These are phyloP conservation scores for Venusia cambrica DNA, from an alignment of 2,888 invertebrate species.

Conservation along the genomic window DNA sequence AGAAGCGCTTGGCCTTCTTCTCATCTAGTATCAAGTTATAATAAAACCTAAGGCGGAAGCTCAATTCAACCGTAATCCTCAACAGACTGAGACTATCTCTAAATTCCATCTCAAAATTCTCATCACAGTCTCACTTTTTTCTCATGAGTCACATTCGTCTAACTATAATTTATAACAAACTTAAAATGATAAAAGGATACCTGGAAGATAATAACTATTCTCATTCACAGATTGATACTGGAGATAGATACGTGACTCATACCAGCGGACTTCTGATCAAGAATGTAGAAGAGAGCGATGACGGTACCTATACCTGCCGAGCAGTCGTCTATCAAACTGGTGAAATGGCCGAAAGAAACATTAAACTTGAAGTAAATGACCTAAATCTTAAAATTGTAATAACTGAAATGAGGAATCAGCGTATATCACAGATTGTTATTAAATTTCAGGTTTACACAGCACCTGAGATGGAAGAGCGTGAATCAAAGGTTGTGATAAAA, in stretches of 20 bases:
- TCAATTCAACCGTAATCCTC: too few species aligned
- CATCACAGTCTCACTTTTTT: too few species aligned
- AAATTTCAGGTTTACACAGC: conserved; percentile 85
- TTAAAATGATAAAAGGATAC: too few species aligned
- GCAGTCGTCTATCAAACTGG: conserved; percentile 93
- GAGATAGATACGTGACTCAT: conserved; percentile 87
- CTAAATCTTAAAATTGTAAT: conserved; percentile 3
- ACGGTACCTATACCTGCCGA: conserved; percentile 92
- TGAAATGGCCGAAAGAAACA: conserved; percentile 87
- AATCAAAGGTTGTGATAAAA: conserved; percentile 83
- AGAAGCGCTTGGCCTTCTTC: too few species aligned
- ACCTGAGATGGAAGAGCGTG: conserved; percentile 85
- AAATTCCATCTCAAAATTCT: too few species aligned
- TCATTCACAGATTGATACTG: conserved; percentile 80
- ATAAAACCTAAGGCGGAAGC: too few species aligned
- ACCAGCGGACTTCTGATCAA: conserved; percentile 88
- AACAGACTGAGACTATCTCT: too few species aligned
- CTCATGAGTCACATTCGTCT: too few species aligned
- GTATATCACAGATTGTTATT: background rate
- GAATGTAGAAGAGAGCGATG: conserved; percentile 89
- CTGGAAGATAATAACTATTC: background rate
- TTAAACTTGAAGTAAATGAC: conserved; percentile 86
- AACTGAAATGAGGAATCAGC: too few species aligned
- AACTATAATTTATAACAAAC: too few species aligned
- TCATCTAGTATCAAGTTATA: too few species aligned